phyloP scores from a whole-genome alignment of 2,888 invertebrate genomes.

The Prionchulus punctatus region DNA sequence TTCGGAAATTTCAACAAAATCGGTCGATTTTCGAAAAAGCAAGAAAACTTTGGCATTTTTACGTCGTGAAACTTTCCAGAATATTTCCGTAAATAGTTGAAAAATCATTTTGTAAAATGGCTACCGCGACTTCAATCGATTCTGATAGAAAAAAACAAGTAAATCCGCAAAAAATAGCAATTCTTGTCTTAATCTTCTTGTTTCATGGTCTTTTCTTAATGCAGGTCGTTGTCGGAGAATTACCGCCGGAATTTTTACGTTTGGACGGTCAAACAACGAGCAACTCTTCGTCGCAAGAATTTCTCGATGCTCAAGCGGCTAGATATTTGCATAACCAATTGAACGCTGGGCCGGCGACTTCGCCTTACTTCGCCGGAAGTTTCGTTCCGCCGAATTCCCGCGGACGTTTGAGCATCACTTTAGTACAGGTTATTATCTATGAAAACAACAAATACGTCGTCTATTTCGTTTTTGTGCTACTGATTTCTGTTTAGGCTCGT shows the following conservation, averaged over 20 bases:
- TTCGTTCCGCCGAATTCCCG: constrained; percentile 32
- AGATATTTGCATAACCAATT: constrained; percentile 6
- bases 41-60: too few relatives aligned
- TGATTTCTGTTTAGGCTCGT: constrained; percentile 48
- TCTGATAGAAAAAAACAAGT: too few relatives aligned
- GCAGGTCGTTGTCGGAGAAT: constrained; percentile 19
- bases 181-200: background rate
- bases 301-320: constrained; percentile 1
- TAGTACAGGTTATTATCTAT: constrained; percentile 11
- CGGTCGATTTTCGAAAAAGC: too few relatives aligned
- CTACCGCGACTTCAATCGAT: too few relatives aligned
- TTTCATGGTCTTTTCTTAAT: constrained; percentile 10
- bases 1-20: too few relatives aligned
- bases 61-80: too few relatives aligned
- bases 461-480: background rate
- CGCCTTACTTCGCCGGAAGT: constrained; percentile 8
- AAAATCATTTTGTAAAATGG: too few relatives aligned
- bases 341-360: background rate
- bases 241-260: constrained; percentile 22
- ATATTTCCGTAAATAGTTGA: too few relatives aligned
- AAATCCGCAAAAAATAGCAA: too few relatives aligned
- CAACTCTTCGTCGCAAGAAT: background rate
- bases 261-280: constrained; percentile 13
- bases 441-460: background rate
- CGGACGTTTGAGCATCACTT: constrained; percentile 21